Percentiles rank a stretch among this genome's conserved stretches.
Evolutionary conservation across 1,140 invertebrate species (phyloP).

Genomic region (Scaptomyza hsui): DNA sequence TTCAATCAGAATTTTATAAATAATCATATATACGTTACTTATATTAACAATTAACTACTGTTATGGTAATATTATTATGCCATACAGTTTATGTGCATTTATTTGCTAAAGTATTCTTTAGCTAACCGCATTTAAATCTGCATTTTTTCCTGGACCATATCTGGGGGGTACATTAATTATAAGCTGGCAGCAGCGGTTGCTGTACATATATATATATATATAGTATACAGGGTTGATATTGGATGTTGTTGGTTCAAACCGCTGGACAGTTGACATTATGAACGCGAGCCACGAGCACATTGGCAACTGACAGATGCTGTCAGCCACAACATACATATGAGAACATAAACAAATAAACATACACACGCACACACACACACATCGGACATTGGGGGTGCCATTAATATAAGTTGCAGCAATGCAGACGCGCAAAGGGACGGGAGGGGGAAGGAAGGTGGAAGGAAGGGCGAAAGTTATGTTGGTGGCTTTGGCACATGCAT

Average conservation of each 20-base stretch:
- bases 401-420: conserved; percentile 40
- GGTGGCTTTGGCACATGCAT: conserved; percentile 70
- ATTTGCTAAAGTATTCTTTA: background rate
- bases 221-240: conserved; percentile 35
- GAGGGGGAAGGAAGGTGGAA: too few species aligned
- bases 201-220: background rate
- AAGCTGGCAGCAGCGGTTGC: background rate
- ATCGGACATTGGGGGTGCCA: conserved; percentile 12
- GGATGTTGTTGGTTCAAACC: conserved; percentile 63
- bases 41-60: too few species aligned
- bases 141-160: background rate
- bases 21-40: too few species aligned
- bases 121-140: conserved; percentile 3
- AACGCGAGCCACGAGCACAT: conserved; percentile 42
- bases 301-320: conserved; percentile 82
- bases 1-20: too few species aligned
- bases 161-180: conserved; percentile 1
- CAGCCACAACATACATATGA: conserved; percentile 74
- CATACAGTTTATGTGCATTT: background rate
- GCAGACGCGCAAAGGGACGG: background rate
- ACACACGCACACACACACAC: conserved; percentile 2
- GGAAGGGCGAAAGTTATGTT: conserved; percentile 20
- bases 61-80: too few species aligned
- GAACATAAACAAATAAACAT: conserved; percentile 45
- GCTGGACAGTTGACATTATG: conserved; percentile 63